Base-by-base conservation (phyloP, 2,888 invertebrate species). In the Nemotelus nigrinus region DNA sequence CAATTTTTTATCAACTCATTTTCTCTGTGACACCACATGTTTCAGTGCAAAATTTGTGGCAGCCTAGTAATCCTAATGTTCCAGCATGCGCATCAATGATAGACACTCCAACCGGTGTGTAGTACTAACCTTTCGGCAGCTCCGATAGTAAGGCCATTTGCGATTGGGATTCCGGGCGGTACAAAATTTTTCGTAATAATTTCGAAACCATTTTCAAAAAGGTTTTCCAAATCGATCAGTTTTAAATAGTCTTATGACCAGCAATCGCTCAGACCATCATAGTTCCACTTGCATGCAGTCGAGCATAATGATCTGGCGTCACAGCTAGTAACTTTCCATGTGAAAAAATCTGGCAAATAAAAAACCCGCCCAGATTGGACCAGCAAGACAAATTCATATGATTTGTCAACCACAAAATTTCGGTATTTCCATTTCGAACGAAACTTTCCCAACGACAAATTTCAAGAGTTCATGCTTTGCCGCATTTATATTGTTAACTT, bases 21-120 rank as follows among this genome's bases (percentile, higher is more conserved):
- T 89, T 88, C 1, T 88, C 88, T 74, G 87, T 84, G 80, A 90
- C 88, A 67, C 87, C 85, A 0, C 84, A 60, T 5, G 47, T 80
- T 10, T 86, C 83, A 50, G 89, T 83, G 43, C 85, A 86, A n/a
- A 82, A 83, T 0, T 90, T 90, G 71, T 87, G 86, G 80, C 93
- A 92, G 0, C 95, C 94, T 81, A 96, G 91, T 90, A 96, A 91
- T 39, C 96, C 97, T 78, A 98, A 87, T 1, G 94, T 96, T 44
- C 98, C 98, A 75, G 98, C 96, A 88, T 98, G 97, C 0, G 98
- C 98, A 88, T 99, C 98, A 81, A 98, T 97, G 79, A 98, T 90
- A 0, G 97, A 96, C 10, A 95, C 91, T 3, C 94, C 96, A 2
- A 98, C 96, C 5, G 94, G 91, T 39, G 93, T 96, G 7, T 93